Conservation (phyloP, 2,888 invertebrate genomes). For the Lacanobia oleracea region DNA sequence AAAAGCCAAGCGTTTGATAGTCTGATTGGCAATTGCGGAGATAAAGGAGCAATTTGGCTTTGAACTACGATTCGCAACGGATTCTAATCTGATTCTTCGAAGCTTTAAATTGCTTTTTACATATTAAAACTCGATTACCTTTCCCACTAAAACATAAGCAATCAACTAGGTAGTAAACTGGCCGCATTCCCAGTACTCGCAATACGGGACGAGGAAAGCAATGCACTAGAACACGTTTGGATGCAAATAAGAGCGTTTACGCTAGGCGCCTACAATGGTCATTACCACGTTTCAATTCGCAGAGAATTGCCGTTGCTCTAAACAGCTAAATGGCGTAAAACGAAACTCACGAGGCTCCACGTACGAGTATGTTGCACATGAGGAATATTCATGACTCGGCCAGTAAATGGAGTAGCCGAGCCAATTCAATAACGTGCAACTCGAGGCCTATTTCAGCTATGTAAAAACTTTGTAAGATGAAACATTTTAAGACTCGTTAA, state of each 20-base stretch:
- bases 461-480: conserved; percentile 50
- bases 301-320: conserved; percentile 79
- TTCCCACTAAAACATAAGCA: conserved; percentile 66
- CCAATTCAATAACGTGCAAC: conserved; percentile 70
- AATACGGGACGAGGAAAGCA: conserved; percentile 72
- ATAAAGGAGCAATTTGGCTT: conserved; percentile 73
- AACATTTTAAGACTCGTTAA: conserved; percentile 32
- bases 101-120: conserved; percentile 69
- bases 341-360: conserved; percentile 75
- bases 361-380: conserved; percentile 77
- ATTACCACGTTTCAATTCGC: conserved; percentile 87
- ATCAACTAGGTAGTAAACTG: conserved; percentile 70
- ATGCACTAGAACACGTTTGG: conserved; percentile 82
- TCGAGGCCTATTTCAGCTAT: conserved; percentile 66
- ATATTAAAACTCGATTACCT: conserved; percentile 65
- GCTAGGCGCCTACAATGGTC: conserved; percentile 83
- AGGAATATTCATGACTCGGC: conserved; percentile 82
- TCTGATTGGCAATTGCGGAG: conserved; percentile 71
- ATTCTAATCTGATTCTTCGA: conserved; percentile 65
- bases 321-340: conserved; percentile 85
- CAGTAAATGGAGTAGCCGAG: conserved; percentile 76
- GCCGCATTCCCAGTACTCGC: conserved; percentile 74
- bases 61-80: conserved; percentile 62
- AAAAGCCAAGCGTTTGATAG: conserved; percentile 66
- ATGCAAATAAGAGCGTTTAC: conserved; percentile 87